A percentile compares a stretch with the other conserved stretches of the same genome.
These are phyloP conservation scores for Siniperca scherzeri DNA, from an alignment of 2,797 vertebrate genomes.

Conservation along the genomic window DNA sequence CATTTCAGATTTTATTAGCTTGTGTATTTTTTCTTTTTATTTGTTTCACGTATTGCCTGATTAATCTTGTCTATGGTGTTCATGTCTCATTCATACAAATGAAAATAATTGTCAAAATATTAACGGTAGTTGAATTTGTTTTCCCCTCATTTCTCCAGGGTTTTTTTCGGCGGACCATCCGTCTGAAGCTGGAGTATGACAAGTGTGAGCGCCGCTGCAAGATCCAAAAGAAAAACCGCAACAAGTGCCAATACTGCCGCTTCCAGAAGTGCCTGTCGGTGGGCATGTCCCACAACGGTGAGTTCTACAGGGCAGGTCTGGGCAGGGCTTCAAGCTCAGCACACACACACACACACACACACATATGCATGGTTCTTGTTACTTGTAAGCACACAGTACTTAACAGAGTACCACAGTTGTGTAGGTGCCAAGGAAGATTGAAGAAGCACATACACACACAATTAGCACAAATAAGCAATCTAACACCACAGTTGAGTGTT, in stretches of 20 bases:
- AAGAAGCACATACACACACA: conserved; percentile 17
- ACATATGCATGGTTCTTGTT: conserved; percentile 17
- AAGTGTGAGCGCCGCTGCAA: conserved; percentile 95
- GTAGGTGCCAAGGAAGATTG: conserved; percentile 15
- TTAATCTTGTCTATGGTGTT: background rate
- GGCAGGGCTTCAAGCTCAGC: background rate
- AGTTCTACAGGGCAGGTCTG: conserved; percentile 65
- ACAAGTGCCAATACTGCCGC: conserved; percentile 98
- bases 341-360: conserved; percentile 15
- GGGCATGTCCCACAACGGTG: conserved; percentile 99
- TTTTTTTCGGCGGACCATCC: conserved; percentile 96
- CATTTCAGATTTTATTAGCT: background rate
- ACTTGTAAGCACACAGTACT: conserved; percentile 28
- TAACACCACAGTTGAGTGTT: conserved; percentile 27
- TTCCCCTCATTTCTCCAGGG: conserved; percentile 80
- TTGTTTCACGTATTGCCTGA: background rate
- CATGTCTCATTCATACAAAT: background rate
- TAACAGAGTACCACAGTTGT: conserved; percentile 21
- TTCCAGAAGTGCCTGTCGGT: conserved; percentile 99
- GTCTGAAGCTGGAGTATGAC: conserved; percentile 95
- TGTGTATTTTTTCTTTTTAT: background rate
- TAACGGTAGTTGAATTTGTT: background rate
- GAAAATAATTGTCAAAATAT: background rate
- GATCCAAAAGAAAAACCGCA: conserved; percentile 98
- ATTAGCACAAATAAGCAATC: conserved; percentile 41